phyloP scores from a whole-genome alignment of 1,140 invertebrate species.

The Bombus terrestris region DNA sequence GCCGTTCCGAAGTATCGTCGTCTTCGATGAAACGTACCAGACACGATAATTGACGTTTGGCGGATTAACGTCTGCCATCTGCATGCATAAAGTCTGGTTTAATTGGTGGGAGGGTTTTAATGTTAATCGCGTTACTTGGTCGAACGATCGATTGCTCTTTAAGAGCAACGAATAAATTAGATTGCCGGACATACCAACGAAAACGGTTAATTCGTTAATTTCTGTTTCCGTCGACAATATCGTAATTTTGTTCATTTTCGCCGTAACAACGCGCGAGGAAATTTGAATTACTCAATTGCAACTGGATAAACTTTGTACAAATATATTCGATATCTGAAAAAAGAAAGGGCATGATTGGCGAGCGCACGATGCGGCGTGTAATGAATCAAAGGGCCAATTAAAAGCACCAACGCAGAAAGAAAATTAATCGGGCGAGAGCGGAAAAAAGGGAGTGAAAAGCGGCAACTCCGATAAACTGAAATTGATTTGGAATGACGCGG shows the following conservation, averaged over 20 bases:
- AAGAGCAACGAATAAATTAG: neutral
- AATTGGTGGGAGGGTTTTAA: neutral
- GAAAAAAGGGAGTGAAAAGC: neutral
- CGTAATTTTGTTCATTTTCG: no score
- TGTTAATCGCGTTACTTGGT: neutral
- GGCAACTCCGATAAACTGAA: conserved; percentile 22
- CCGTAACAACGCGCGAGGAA: no score
- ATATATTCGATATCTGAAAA: no score
- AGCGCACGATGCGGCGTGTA: neutral
- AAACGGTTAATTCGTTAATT: neutral
- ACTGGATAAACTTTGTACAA: neutral
- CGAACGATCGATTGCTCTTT: neutral
- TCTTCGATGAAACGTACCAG: neutral
- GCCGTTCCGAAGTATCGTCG: neutral
- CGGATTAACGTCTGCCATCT: neutral
- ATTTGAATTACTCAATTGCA: no score
- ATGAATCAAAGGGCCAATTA: neutral
- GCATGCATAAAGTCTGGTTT: neutral
- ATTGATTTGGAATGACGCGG: conserved; percentile 36
- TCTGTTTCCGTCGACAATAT: neutral
- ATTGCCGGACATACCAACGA: no score
- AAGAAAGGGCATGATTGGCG: no score
- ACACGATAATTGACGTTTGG: neutral
- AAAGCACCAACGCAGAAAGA: neutral
- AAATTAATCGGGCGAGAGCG: neutral